Evolutionary conservation across 2,113 vertebrate species (phyloP).

Genomic region (Eurystomus gularis): DNA sequence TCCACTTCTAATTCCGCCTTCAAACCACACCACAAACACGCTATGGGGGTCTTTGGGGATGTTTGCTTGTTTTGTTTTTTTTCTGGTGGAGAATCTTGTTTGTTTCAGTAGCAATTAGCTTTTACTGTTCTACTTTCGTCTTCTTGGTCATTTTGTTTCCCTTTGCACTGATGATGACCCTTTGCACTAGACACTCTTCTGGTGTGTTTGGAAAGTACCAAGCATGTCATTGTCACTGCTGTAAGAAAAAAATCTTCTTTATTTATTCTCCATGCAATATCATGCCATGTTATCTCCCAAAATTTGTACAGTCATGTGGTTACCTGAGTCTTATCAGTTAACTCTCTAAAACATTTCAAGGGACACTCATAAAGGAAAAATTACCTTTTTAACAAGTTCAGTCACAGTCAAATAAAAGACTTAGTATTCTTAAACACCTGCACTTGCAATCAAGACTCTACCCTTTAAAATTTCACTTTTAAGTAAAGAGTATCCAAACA

Average conservation of each 20-base stretch:
- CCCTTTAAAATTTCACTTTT: neutral
- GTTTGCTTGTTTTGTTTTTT: neutral
- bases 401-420: neutral
- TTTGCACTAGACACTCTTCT: neutral
- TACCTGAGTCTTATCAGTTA: neutral
- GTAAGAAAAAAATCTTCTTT: neutral
- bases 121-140: neutral
- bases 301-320: neutral
- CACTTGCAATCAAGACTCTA: neutral
- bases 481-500: neutral
- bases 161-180: neutral
- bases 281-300: neutral
- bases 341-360: neutral
- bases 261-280: neutral
- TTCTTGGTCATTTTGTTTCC: neutral
- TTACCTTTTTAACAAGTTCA: neutral
- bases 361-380: neutral
- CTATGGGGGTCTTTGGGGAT: rapidly evolving
- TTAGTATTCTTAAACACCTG: neutral
- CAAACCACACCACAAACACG: neutral
- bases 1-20: neutral
- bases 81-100: neutral
- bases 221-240: rapidly evolving
- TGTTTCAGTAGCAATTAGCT: neutral
- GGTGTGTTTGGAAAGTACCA: neutral